Conservation (phyloP, 1,140 invertebrate species). For the Drepana arcuata region DNA sequence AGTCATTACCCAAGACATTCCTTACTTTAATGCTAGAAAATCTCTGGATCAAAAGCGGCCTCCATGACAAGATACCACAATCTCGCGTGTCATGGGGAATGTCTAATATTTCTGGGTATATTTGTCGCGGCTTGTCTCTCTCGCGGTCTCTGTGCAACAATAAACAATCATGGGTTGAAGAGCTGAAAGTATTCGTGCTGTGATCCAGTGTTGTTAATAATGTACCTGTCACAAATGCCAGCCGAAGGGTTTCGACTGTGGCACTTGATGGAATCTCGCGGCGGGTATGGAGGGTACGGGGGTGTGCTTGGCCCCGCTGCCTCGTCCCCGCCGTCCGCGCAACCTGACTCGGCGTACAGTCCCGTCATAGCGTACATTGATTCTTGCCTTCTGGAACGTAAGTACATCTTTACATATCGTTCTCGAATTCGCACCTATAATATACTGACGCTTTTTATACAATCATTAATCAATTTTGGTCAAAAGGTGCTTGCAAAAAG, state of each 20-base stretch:
- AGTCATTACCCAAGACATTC: no score
- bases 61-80: conserved; percentile 87
- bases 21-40: conserved; percentile 88
- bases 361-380: conserved; percentile 91
- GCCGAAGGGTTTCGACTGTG: conserved; percentile 84
- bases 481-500: no score
- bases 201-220: neutral
- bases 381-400: conserved; percentile 77
- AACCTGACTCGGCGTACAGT: conserved; percentile 81
- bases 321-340: conserved; percentile 67
- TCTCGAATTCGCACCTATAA: no score
- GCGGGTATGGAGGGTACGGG: conserved; percentile 52
- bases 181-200: neutral
- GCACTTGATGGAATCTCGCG: conserved; percentile 75
- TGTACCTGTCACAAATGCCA: conserved; percentile 78
- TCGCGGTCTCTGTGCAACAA: conserved; percentile 51
- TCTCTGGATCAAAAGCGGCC: conserved; percentile 84
- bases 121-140: conserved; percentile 73
- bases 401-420: no score
- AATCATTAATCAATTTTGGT: no score
- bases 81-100: conserved; percentile 79
- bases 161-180: conserved; percentile 1
- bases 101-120: conserved; percentile 73
- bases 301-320: conserved; percentile 46
- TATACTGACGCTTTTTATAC: no score